Base-by-base conservation (phyloP, 2,888 invertebrate genomes). In the Synanthedon vespiformis region DNA sequence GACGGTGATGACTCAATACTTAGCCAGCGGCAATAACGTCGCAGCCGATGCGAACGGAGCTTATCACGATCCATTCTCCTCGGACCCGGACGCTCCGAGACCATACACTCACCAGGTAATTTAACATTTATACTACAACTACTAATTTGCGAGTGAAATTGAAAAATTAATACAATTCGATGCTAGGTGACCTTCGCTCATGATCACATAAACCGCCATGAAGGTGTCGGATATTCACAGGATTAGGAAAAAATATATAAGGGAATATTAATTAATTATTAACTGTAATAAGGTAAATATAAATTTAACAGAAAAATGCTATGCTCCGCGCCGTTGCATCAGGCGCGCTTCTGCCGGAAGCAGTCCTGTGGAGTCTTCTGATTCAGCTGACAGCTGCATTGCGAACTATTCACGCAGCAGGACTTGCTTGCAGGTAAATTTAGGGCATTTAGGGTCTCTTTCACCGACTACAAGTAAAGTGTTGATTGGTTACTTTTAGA, bases 321-420 rank as follows among this genome's bases (percentile, higher is more conserved):
- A 91, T 95, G 73, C 88, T 94, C 2, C 90, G 94, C 51, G 93
- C 94, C 52, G 92, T 92, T 59, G 92, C 92, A 53, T 88, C 89
- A 64, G 91, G 90, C 62, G 89, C 89, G 12, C 81, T 95, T 74
- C 89, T 98, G 58, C 94, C 97, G 0, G 99, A 99, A 76, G 92
- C 94, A 44, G 91, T 95, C 52, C 92, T 99, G 60, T 99, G 99
- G 99, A 95, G 95, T 62, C 94, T 97, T 65, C 92, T 99, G 50
- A 96, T 99, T 64, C 98, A 99, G 81, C 89, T 99, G 59, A 97
- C 97, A 40, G 95, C 97, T 3, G 98, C 96, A 0, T 87, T 99
- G 59, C 90, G 98, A 54, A 93, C 94, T 55, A 94, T 99, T 61
- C 99, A 99, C 83, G 92, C 89, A 41, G 89, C 90, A 40, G 90